These are phyloP conservation scores for Diadema setosum DNA, from an alignment of 35 echinoderm and acorn worm species.

Conservation along the genomic window DNA sequence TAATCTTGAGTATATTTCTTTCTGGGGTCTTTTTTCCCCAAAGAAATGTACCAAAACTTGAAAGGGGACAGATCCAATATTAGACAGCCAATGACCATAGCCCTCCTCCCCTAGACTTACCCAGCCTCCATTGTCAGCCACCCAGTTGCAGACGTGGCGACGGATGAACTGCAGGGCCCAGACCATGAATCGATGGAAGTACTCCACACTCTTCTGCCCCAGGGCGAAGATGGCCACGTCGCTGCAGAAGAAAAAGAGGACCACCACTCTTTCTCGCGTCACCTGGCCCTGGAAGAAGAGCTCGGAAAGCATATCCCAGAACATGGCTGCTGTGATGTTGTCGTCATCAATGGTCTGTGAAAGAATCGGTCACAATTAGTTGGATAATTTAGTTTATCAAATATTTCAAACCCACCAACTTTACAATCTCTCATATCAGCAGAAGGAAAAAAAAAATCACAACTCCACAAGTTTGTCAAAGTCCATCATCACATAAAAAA, in stretches of 20 bases:
- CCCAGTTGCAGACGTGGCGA: constrained; percentile 16
- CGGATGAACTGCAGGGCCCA: constrained; percentile 49
- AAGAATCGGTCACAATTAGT: too few relatives aligned
- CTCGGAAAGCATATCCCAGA: constrained; percentile 22
- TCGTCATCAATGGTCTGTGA: not conserved
- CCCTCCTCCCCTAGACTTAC: constrained; percentile 21
- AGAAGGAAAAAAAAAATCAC: too few relatives aligned
- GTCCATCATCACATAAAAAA: too few relatives aligned
- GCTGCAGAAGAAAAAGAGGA: constrained; percentile 62
- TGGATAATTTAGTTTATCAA: too few relatives aligned
- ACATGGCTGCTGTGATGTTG: not conserved
- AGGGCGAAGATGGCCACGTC: constrained; percentile 48
- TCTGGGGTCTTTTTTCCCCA: too few relatives aligned
- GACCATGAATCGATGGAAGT: constrained; percentile 37
- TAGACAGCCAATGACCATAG: too few relatives aligned
- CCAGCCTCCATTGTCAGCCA: constrained; percentile 49
- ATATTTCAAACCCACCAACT: too few relatives aligned
- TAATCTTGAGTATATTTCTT: too few relatives aligned
- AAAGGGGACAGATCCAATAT: too few relatives aligned
- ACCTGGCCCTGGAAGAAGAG: constrained; percentile 5
- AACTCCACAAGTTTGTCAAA: too few relatives aligned
- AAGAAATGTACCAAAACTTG: too few relatives aligned
- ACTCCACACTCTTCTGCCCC: constrained; percentile 12
- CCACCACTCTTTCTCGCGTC: constrained; percentile 39
- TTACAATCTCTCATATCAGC: too few relatives aligned